phyloP scores from a whole-genome alignment of 2,888 invertebrate species.

The Epirrhoe tristata region DNA sequence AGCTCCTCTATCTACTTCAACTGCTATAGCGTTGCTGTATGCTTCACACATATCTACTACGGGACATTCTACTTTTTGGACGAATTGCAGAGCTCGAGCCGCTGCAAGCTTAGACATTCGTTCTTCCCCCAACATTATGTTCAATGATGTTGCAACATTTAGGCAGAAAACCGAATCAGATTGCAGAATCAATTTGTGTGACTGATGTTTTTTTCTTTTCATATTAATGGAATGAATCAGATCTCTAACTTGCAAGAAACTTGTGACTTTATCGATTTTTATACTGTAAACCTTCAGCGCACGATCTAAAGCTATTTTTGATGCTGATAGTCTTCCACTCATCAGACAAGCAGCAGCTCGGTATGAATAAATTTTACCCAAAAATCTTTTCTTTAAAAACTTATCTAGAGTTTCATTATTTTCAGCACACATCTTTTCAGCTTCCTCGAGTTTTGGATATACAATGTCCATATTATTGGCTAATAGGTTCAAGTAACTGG shows the following conservation, averaged over 20 bases:
- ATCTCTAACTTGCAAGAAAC: constrained; percentile 57
- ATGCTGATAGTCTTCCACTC: constrained; percentile 55
- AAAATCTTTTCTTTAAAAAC: constrained; percentile 60
- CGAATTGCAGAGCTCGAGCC: constrained; percentile 63
- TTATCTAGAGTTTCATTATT: constrained; percentile 44
- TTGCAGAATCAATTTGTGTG: constrained; percentile 54
- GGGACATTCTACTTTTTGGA: constrained; percentile 68
- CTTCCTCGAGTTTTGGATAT: constrained; percentile 64
- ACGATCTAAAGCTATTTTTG: constrained; percentile 64
- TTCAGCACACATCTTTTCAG: constrained; percentile 60
- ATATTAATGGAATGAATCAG: constrained; percentile 52
- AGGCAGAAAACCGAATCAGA: constrained; percentile 72
- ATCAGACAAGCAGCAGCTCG: constrained; percentile 65
- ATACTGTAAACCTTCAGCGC: constrained; percentile 67
- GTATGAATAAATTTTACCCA: constrained; percentile 70
- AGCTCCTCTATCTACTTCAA: constrained; percentile 73
- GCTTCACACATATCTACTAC: constrained; percentile 75
- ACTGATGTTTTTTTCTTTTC: constrained; percentile 59
- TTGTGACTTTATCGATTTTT: constrained; percentile 62
- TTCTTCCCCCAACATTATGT: constrained; percentile 66
- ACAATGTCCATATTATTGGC: constrained; percentile 61
- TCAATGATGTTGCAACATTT: constrained; percentile 69
- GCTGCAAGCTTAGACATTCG: constrained; percentile 62
- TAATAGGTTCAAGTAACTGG: constrained; percentile 63
- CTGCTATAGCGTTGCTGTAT: constrained; percentile 75